These are phyloP conservation scores for Seriola aureovittata DNA, from an alignment of 2,113 vertebrate species.

Conservation along the genomic window DNA sequence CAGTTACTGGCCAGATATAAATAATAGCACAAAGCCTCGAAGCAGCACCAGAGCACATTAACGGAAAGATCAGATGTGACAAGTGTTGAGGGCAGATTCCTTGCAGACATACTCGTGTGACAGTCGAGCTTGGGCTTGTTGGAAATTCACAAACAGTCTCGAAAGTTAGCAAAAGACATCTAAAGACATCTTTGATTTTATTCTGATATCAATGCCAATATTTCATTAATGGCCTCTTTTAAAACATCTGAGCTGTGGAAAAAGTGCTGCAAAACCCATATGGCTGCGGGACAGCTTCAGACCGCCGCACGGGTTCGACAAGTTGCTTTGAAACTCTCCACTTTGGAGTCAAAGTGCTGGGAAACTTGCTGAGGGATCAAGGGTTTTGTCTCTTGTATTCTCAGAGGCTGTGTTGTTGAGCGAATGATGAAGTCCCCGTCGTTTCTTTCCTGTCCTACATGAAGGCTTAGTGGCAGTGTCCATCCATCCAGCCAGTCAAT, in stretches of 20 bases:
- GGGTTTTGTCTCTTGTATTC: slow-evolving; percentile 25
- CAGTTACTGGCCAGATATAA: slow-evolving; percentile 67
- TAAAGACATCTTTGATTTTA: slow-evolving; percentile 28
- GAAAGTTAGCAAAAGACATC: slow-evolving; percentile 24
- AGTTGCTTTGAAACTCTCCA: slow-evolving; percentile 7
- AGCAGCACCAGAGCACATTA: slow-evolving; percentile 56
- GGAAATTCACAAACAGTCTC: slow-evolving; percentile 48
- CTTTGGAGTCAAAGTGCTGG: neutral
- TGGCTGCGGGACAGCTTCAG: slow-evolving; percentile 31
- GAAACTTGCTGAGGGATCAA: neutral
- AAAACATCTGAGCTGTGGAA: slow-evolving; percentile 60
- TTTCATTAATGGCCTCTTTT: slow-evolving; percentile 44
- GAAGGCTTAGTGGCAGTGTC: neutral
- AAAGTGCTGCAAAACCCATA: slow-evolving; percentile 11
- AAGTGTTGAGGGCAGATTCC: slow-evolving; percentile 71
- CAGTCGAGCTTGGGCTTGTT: slow-evolving; percentile 31
- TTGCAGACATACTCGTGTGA: slow-evolving; percentile 36
- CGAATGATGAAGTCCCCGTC: slow-evolving; percentile 39
- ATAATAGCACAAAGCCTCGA: slow-evolving; percentile 66
- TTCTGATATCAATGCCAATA: slow-evolving; percentile 58
- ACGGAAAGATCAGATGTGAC: slow-evolving; percentile 72
- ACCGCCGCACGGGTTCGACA: neutral
- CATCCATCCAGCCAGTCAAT: slow-evolving; percentile 63
- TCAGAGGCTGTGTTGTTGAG: slow-evolving; percentile 16
- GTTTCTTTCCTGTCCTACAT: slow-evolving; percentile 2